phyloP scores from a whole-genome alignment of 1,140 invertebrate genomes.

The Scaptomyza hsui region DNA sequence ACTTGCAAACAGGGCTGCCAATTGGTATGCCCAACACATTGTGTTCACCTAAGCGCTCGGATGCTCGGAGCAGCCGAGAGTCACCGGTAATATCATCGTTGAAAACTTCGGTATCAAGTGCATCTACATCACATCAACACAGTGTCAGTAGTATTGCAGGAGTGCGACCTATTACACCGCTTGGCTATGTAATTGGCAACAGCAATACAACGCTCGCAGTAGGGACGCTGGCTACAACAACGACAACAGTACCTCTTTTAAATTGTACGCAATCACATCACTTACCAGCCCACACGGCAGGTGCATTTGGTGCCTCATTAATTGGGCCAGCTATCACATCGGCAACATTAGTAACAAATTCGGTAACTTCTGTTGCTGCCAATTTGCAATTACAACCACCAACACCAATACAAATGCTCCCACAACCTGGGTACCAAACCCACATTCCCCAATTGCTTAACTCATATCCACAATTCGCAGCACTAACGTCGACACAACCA shows the following conservation, averaged over 20 bases:
- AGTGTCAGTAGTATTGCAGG: slow-evolving; percentile 37
- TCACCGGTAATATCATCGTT: slow-evolving; percentile 82
- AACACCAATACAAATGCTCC: slow-evolving; percentile 56
- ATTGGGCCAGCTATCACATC: slow-evolving; percentile 35
- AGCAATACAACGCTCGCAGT: slow-evolving; percentile 37
- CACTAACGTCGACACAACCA: slow-evolving; percentile 39
- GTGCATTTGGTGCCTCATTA: slow-evolving; percentile 34
- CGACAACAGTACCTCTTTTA: slow-evolving; percentile 37
- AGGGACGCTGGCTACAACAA: slow-evolving; percentile 28
- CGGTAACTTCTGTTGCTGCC: slow-evolving; percentile 27
- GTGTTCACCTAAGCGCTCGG: slow-evolving; percentile 85
- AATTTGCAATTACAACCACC: slow-evolving; percentile 52
- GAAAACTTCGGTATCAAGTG: slow-evolving; percentile 83
- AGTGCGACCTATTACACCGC: slow-evolving; percentile 67
- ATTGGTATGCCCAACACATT: slow-evolving; percentile 87
- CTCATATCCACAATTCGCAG: slow-evolving; percentile 49
- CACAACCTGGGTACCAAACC: slow-evolving; percentile 52
- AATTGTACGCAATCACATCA: slow-evolving; percentile 54
- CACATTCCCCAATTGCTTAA: slow-evolving; percentile 61
- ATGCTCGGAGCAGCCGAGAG: slow-evolving; percentile 85
- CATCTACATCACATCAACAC: slow-evolving; percentile 28
- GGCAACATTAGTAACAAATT: slow-evolving; percentile 28
- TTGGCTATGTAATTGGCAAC: slow-evolving; percentile 48
- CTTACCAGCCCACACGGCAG: slow-evolving; percentile 39
- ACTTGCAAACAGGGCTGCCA: slow-evolving; percentile 85